Conservation (phyloP, 1,140 invertebrate species). For the Zaprionus kolodkinae region DNA sequence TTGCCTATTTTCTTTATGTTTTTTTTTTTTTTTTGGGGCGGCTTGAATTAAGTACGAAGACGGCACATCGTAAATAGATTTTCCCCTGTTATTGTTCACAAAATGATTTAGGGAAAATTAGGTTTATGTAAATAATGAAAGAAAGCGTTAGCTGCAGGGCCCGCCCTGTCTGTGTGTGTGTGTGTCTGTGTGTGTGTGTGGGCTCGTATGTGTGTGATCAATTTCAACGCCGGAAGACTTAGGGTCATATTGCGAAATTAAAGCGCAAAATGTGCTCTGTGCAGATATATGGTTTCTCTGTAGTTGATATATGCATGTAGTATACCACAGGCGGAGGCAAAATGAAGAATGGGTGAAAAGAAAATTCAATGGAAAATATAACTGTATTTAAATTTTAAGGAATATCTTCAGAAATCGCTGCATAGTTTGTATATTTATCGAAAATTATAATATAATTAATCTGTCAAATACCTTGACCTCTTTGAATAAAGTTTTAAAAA, state of each 20-base stretch:
- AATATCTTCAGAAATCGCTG: neutral
- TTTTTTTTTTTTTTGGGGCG: constrained; percentile 35
- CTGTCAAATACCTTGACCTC: too few relatives aligned
- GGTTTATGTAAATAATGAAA: constrained; percentile 83
- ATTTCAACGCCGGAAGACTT: constrained; percentile 59
- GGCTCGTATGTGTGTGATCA: constrained; percentile 67
- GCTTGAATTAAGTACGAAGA: constrained; percentile 46
- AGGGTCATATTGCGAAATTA: constrained; percentile 51
- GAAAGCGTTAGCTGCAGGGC: constrained; percentile 60
- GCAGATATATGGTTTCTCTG: constrained; percentile 13
- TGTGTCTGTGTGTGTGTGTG: constrained; percentile 10
- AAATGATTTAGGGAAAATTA: constrained; percentile 83
- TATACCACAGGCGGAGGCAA: neutral
- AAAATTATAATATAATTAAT: too few relatives aligned
- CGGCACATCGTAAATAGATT: constrained; percentile 73
- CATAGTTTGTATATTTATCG: neutral
- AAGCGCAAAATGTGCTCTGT: constrained; percentile 32
- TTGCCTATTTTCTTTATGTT: constrained; percentile 28
- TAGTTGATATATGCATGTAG: constrained; percentile 2
- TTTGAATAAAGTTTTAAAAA: too few relatives aligned
- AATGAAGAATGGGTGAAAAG: neutral
- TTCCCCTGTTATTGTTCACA: constrained; percentile 78
- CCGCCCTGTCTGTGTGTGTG: constrained; percentile 19
- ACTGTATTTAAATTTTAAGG: neutral
- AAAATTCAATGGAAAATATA: neutral